phyloP scores from a whole-genome alignment of 2,113 vertebrate species.

The Leucoraja erinaceus region DNA sequence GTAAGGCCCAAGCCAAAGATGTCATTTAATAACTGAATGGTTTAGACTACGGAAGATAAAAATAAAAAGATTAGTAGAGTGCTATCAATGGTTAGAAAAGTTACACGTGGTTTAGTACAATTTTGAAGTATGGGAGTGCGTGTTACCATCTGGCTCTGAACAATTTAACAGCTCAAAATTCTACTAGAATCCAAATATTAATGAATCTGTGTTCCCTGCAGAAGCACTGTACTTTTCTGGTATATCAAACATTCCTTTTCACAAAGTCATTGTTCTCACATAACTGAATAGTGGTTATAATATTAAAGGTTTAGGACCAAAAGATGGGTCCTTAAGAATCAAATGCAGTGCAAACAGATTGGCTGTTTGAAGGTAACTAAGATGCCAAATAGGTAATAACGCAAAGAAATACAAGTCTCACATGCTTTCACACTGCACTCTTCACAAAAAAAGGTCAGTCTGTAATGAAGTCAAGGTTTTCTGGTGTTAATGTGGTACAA shows the following conservation, averaged over 20 bases:
- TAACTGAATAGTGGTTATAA: neutral
- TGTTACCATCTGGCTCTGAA: neutral
- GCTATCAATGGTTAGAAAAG: neutral
- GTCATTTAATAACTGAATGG: neutral
- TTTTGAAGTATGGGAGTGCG: neutral
- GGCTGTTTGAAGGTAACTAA: neutral
- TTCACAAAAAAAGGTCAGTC: neutral
- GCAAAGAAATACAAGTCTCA: neutral
- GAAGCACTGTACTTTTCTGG: neutral
- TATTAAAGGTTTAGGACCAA: neutral
- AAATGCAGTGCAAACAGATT: neutral
- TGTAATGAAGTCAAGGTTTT: slow-evolving; percentile 8
- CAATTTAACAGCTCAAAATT: slow-evolving; percentile 36
- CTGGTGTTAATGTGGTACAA: slow-evolving; percentile 9
- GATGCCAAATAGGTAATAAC: neutral
- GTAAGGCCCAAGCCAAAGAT: neutral
- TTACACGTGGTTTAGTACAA: neutral
- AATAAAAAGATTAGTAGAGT: neutral
- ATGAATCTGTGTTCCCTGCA: neutral
- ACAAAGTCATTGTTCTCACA: neutral
- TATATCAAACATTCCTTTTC: neutral
- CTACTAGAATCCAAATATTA: neutral
- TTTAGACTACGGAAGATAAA: neutral
- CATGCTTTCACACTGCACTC: slow-evolving; percentile 37
- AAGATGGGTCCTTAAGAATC: neutral